Conservation (phyloP, 2,797 vertebrate species). For the Ctenopoma multispine region DNA sequence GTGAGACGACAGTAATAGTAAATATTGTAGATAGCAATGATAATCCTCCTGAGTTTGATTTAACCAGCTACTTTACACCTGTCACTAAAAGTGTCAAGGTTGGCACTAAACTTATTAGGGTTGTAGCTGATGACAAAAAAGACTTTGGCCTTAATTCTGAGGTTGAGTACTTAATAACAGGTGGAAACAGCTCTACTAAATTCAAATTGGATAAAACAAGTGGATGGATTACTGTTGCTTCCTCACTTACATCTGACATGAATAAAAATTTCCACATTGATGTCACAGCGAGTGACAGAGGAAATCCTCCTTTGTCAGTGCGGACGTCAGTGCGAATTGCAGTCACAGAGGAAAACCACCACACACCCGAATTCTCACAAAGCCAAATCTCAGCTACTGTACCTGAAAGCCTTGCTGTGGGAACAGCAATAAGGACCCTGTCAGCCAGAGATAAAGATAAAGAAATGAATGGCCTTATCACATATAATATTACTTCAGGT, state of each 20-base stretch:
- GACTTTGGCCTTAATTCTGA: conserved; percentile 97
- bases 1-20: conserved; percentile 95
- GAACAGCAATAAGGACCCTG: conserved; percentile 88
- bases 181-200: conserved; percentile 87
- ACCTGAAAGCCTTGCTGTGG: conserved; percentile 92
- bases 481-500: conserved; percentile 91
- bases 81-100: conserved; percentile 94
- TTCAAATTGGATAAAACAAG: conserved; percentile 91
- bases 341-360: conserved; percentile 97
- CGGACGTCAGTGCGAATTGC: conserved; percentile 86
- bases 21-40: conserved; percentile 97
- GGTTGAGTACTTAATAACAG: conserved; percentile 90
- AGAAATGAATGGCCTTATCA: conserved; percentile 93
- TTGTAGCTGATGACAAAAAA: conserved; percentile 91
- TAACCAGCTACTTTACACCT: conserved; percentile 90
- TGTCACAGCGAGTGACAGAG: conserved; percentile 91
- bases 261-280: conserved; percentile 89
- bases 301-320: conserved; percentile 91
- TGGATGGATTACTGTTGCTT: conserved; percentile 93
- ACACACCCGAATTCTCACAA: conserved; percentile 98
- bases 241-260: conserved; percentile 88
- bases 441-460: conserved; percentile 96
- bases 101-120: conserved; percentile 91
- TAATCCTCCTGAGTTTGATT: conserved; percentile 90
- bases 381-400: conserved; percentile 90